Evolutionary conservation across 2,888 invertebrate species (phyloP).

Genomic region (Cephus pulcher): DNA sequence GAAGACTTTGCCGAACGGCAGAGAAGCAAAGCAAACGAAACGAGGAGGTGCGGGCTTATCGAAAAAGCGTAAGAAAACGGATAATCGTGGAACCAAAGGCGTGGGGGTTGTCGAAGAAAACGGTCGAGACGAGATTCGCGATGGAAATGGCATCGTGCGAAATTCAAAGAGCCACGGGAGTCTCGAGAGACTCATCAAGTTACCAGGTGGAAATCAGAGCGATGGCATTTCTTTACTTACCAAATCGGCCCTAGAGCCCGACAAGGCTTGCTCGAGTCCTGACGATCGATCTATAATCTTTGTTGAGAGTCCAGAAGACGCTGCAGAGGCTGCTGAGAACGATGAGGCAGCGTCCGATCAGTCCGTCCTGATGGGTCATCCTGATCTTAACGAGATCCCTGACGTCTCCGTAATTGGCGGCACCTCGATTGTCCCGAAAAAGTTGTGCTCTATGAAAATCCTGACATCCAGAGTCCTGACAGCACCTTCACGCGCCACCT

Average conservation of each 20-base stretch:
- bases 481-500: slow-evolving; percentile 60
- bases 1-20: background rate
- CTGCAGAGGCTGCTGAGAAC: background rate
- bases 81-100: slow-evolving; percentile 15
- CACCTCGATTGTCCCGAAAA: slow-evolving; percentile 48
- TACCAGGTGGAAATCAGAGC: background rate
- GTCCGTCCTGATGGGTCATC: background rate
- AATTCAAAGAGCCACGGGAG: background rate
- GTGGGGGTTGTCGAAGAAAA: background rate
- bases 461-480: slow-evolving; percentile 60
- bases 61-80: slow-evolving; percentile 2
- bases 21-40: slow-evolving; percentile 13
- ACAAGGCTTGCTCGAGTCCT: background rate
- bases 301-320: background rate
- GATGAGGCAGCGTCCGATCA: background rate
- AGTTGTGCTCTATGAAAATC: slow-evolving; percentile 57
- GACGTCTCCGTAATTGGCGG: slow-evolving; percentile 52
- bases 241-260: background rate
- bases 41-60: slow-evolving; percentile 3
- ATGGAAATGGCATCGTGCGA: background rate
- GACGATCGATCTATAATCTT: background rate
- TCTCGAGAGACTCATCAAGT: background rate
- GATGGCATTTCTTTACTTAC: background rate
- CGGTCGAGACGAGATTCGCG: background rate
- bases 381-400: slow-evolving; percentile 47